Percentiles rank a stretch among this genome's conserved stretches.
Conservation (phyloP, 2,888 invertebrate genomes). For the Uropetala carovei region DNA sequence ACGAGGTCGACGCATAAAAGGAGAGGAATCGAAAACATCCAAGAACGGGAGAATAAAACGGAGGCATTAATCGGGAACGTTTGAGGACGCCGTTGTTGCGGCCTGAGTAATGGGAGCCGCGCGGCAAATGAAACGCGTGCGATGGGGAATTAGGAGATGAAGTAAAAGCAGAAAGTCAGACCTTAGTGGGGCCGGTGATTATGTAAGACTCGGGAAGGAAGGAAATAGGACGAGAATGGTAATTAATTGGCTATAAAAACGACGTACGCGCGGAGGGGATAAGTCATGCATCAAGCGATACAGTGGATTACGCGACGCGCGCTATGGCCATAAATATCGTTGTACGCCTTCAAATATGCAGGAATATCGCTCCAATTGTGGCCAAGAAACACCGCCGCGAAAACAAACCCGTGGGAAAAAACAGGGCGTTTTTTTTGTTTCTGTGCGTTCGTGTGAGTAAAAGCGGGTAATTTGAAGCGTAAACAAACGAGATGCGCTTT, state of each 20-base stretch:
- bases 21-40: not conserved
- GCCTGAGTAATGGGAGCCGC: not conserved
- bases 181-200: not conserved
- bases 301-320: not conserved
- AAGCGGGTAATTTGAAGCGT: not conserved
- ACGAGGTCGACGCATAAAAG: not conserved
- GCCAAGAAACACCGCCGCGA: not conserved
- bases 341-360: not conserved
- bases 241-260: constrained; percentile 10
- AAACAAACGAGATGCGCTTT: not conserved
- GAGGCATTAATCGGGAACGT: not conserved
- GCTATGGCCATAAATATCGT: not conserved
- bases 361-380: not conserved
- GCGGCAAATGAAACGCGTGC: not conserved
- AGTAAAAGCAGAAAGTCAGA: not conserved
- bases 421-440: too few species aligned
- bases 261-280: not conserved
- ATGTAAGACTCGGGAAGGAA: not conserved
- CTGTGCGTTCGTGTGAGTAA: not conserved
- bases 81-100: not conserved
- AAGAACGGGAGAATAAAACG: not conserved
- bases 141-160: not conserved
- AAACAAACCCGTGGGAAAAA: not conserved
- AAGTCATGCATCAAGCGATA: not conserved
- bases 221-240: not conserved